Conservation (phyloP, 37 sponge, comb jelly and placozoan species). For the Cladorhizidae sp. region DNA sequence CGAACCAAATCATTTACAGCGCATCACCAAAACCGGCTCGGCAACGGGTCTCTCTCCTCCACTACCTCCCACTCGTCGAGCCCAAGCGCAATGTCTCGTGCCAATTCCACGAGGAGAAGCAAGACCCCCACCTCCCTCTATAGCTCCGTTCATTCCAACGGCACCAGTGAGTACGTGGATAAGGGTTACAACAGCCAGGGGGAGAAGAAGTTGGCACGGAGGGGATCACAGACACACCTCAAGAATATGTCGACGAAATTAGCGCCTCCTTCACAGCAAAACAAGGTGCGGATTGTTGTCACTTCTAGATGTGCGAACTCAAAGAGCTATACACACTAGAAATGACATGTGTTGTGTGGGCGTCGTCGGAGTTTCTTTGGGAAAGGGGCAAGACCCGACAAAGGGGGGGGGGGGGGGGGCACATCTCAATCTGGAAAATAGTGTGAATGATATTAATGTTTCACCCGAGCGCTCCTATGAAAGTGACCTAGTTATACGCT, state of each 20-base stretch:
- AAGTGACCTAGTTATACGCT: too few relatives aligned
- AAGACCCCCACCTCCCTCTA: not conserved
- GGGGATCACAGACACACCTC: not conserved
- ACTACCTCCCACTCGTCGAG: not conserved
- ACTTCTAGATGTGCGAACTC: too few relatives aligned
- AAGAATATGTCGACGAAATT: not conserved
- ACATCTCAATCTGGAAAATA: too few relatives aligned
- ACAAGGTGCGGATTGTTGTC: too few relatives aligned
- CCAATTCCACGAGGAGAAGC: not conserved
- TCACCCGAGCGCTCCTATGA: too few relatives aligned
- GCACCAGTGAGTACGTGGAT: not conserved
- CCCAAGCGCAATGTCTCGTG: not conserved
- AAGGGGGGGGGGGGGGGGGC: too few relatives aligned
- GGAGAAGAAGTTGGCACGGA: not conserved
- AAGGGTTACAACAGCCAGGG: not conserved
- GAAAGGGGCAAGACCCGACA: too few relatives aligned
- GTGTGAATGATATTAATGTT: too few relatives aligned
- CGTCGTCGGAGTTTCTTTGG: too few relatives aligned
- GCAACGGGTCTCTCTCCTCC: not conserved
- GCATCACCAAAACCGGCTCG: not conserved
- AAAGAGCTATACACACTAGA: too few relatives aligned
- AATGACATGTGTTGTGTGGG: too few relatives aligned
- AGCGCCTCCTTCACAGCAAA: not conserved
- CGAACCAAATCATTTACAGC: conserved; percentile 2
- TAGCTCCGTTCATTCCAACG: not conserved